These are phyloP conservation scores for Sigmodon hispidus DNA, from an alignment of 2,113 vertebrate genomes.

Conservation along the genomic window DNA sequence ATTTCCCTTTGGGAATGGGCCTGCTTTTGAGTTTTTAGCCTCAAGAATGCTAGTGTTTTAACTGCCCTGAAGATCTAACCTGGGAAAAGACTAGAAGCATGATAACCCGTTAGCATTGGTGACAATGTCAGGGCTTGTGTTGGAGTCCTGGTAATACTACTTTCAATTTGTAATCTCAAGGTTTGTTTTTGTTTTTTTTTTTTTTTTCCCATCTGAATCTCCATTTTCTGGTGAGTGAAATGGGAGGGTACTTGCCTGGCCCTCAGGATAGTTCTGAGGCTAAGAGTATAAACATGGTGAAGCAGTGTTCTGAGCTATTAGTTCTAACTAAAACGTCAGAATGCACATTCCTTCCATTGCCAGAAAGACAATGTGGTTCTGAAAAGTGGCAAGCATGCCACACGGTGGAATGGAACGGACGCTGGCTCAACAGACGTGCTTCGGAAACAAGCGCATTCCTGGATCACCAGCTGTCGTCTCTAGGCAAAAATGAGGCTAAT, in stretches of 20 bases:
- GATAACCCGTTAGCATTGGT: background rate
- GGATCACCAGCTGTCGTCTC: background rate
- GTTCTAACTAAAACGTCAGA: background rate
- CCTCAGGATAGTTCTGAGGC: background rate
- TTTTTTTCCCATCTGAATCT: background rate
- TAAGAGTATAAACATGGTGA: background rate
- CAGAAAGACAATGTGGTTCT: background rate
- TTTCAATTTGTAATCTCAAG: background rate
- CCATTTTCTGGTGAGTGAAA: background rate
- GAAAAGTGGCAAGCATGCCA: background rate
- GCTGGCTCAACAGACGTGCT: background rate
- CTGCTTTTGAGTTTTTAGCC: background rate
- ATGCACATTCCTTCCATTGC: background rate
- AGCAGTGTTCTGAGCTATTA: background rate
- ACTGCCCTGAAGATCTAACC: background rate
- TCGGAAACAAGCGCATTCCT: background rate
- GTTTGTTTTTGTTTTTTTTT: background rate
- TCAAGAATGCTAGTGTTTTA: background rate
- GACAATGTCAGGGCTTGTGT: background rate
- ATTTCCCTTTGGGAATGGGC: slow-evolving; percentile 14
- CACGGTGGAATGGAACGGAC: background rate
- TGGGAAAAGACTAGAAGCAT: background rate
- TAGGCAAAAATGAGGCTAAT: slow-evolving; percentile 7
- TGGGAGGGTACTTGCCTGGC: background rate
- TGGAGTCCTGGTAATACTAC: background rate